Evolutionary conservation across 2,113 vertebrate species (phyloP), one percentile per base, ranked within the genome.

Genomic region (Sinocyclocheilus anshuiensis): DNA sequence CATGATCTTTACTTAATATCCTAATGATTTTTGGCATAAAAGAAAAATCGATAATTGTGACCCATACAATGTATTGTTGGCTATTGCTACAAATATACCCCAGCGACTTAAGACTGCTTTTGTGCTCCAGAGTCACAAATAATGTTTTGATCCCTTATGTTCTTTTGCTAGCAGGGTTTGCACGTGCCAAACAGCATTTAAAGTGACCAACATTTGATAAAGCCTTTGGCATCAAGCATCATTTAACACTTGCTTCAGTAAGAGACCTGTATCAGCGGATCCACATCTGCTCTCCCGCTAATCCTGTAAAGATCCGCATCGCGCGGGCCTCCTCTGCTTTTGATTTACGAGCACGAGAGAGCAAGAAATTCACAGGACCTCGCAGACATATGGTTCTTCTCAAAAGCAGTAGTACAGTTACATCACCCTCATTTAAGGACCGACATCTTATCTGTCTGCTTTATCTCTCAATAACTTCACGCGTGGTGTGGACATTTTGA

Each of bases 361-460:
- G 8, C 42, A 45, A 81, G 53, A 72, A 42, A 83, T 80, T 71
- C 15, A 87, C 87, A 69, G 85, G 90, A 89, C 67, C 89, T 74
- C 59, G 36, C 86, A 89, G 82, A 93, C 92, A 90, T 78, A 59
- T 92, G 94, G 88, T 65, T 65, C 71, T 88, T 45, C 93, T 94
- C 84, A 92, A 91, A 4, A 84, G 89, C 87, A 85, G 89, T 87
- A 89, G 91, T 87, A 81, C 82, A 74, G 90, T 93, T 91, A 94
- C 92, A 92, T 95, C 92, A 94, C 69, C 89, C 89, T 90, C 93
- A 93, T 88, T 86, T 92, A 91, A 92, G 87, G 86, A 93, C 86
- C 89, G 85, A 67, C 88, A 80, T 89, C 86, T 91, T 89, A 88
- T 91, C 82, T 59, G 22, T 87, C 84, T 36, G 57, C 79, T 77